Conservation (phyloP, 2,797 vertebrate genomes). For the Telmatherina bonti region DNA sequence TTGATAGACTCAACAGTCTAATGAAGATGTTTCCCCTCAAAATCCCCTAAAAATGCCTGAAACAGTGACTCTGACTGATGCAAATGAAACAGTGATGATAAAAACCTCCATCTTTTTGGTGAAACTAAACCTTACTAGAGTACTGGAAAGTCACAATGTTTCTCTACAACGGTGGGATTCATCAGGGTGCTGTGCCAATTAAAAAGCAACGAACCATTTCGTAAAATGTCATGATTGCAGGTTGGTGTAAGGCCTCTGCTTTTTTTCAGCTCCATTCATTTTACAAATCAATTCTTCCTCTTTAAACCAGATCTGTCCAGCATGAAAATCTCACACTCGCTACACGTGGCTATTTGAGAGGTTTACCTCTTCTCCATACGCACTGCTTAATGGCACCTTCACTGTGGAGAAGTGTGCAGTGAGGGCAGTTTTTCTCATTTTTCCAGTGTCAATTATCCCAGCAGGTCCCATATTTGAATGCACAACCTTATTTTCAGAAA, state of each 20-base stretch:
- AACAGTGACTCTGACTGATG: too few species aligned
- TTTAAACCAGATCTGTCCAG: constrained; percentile 23
- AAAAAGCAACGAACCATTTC: constrained; percentile 3
- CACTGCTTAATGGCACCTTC: constrained; percentile 35
- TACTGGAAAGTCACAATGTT: neutral
- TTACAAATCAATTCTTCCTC: constrained; percentile 7
- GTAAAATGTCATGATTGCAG: constrained; percentile 1
- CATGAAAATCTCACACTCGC: constrained; percentile 10
- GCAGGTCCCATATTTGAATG: constrained; percentile 53
- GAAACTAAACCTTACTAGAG: neutral
- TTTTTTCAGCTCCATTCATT: constrained; percentile 6
- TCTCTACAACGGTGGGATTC: neutral
- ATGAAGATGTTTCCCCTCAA: too few species aligned
- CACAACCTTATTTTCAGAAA: constrained; percentile 27
- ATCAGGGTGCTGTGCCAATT: neutral
- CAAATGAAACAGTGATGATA: too few species aligned
- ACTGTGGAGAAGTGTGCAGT: constrained; percentile 27
- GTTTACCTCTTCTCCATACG: constrained; percentile 31
- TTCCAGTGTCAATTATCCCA: constrained; percentile 49
- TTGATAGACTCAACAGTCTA: too few species aligned
- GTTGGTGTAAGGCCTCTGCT: constrained; percentile 1
- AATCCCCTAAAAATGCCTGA: too few species aligned
- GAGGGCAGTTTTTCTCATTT: constrained; percentile 33
- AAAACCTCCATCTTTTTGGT: too few species aligned
- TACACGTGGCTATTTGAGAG: constrained; percentile 13